Evolutionary conservation across 37 sponge, comb jelly and placozoan genomes (phyloP), one percentile per base, ranked within the genome.

Genomic region (Beroe forskalii): DNA sequence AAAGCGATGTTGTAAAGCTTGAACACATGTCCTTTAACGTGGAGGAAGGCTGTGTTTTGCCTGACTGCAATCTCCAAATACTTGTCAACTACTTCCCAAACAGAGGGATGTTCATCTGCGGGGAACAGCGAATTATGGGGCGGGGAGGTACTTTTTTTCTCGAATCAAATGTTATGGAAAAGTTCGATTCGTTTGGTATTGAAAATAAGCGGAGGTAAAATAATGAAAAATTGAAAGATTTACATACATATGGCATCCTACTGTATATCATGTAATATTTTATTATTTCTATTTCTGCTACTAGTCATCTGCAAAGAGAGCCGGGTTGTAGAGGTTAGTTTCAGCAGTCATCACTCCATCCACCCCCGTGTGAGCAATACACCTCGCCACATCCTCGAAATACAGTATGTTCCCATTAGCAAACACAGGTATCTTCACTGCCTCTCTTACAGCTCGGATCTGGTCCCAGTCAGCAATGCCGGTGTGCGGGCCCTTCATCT

Each of bases 381-480:
- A 98, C 42, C 80, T 76, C 38, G 92, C 89, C 20, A 94, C 94
- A 90, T 98, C 97, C 31, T 67, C 83, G 12, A 93, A 90, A 69
- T 66, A 95, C 89, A 93, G 94, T 30, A 98, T 93, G 80, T 98
- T 98, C 35, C 99, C 99, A 91, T 98, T 98, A 40, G 99, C 95
- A 94, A 98, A 95, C 83, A 98, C 96, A 25, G 99, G 99, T 19
- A 98, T 96, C 39, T 41, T 90, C 28, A 98, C 90, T 37, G 67
- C 92, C 67, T 93, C 90, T 62, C 96, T 93, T 8, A 98, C 94
- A 38, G 95, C 99, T 55, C 44, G 92, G 60, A 98, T 94, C 67
- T 96, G 95, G 35, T 95, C 93, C 99, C 99, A 98, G 67, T 93
- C 96, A 40, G 99, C 99, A 43, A 96, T 62, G 0, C 97, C 99